Percentiles rank a stretch among this genome's conserved stretches.
Conservation (phyloP, 2,888 invertebrate genomes). For the Tinea semifulvella region DNA sequence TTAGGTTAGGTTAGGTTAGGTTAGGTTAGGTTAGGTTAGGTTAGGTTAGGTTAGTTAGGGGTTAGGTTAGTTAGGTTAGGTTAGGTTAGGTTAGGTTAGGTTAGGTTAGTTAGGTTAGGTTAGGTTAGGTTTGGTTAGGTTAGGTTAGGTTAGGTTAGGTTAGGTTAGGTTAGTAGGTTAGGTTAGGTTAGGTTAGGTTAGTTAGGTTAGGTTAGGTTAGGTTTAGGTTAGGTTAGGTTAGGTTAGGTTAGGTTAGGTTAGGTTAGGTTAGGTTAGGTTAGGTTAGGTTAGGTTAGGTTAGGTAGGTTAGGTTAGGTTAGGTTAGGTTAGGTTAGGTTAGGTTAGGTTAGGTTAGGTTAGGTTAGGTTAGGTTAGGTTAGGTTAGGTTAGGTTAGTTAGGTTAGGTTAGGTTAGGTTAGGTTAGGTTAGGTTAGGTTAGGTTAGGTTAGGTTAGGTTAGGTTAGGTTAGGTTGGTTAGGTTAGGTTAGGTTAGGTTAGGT, state of each 20-base stretch:
- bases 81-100: constrained; percentile 17
- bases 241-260: constrained; percentile 16
- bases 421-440: constrained; percentile 16
- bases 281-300: constrained; percentile 14
- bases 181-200: constrained; percentile 17
- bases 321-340: constrained; percentile 17
- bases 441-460: constrained; percentile 15
- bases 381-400: constrained; percentile 15
- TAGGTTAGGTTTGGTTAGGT: constrained; percentile 16
- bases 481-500: too few species aligned
- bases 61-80: constrained; percentile 15
- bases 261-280: constrained; percentile 14
- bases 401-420: constrained; percentile 16
- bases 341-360: constrained; percentile 18
- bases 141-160: constrained; percentile 15
- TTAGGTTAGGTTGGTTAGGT: constrained; percentile 15
- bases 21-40: constrained; percentile 18
- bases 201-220: constrained; percentile 16
- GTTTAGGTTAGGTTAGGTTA: constrained; percentile 16
- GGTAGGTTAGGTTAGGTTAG: constrained; percentile 16
- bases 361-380: constrained; percentile 15
- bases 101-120: constrained; percentile 17
- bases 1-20: constrained; percentile 19
- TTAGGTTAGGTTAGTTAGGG: constrained; percentile 16
- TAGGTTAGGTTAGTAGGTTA: constrained; percentile 17